phyloP scores from a whole-genome alignment of 2,113 vertebrate species.

The Podocnemis expansa region DNA sequence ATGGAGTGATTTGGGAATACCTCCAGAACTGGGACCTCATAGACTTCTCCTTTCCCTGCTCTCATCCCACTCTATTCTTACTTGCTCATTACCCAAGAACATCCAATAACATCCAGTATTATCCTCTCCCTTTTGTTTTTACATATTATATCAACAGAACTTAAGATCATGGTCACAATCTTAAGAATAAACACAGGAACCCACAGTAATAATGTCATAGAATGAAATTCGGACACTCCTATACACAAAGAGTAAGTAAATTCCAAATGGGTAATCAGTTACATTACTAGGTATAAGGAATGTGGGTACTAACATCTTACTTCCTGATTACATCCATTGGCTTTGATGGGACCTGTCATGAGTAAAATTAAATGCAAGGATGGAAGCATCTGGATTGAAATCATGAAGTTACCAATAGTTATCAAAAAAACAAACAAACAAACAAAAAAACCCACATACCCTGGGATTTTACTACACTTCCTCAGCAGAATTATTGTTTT shows the following conservation, averaged over 20 bases:
- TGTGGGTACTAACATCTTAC: background rate
- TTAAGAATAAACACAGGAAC: background rate
- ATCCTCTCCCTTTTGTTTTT: background rate
- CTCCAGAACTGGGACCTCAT: background rate
- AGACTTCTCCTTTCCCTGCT: background rate
- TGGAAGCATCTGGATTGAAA: background rate
- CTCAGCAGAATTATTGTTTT: background rate
- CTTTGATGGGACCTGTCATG: background rate
- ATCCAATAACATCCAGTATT: background rate
- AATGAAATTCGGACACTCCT: background rate
- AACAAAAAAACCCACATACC: too few relatives aligned
- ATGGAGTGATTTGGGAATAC: background rate
- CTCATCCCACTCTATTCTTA: background rate
- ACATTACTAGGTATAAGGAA: too few relatives aligned
- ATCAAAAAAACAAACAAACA: background rate
- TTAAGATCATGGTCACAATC: background rate
- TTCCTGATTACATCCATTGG: background rate
- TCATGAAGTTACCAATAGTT: background rate
- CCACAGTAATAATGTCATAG: background rate
- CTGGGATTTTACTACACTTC: background rate
- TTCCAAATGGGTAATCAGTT: background rate
- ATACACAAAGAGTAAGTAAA: background rate
- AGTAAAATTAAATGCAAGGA: background rate
- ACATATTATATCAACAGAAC: background rate
- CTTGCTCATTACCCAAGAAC: background rate